Evolutionary conservation across 2,113 vertebrate genomes (phyloP).

Genomic region (Dasyurus viverrinus): DNA sequence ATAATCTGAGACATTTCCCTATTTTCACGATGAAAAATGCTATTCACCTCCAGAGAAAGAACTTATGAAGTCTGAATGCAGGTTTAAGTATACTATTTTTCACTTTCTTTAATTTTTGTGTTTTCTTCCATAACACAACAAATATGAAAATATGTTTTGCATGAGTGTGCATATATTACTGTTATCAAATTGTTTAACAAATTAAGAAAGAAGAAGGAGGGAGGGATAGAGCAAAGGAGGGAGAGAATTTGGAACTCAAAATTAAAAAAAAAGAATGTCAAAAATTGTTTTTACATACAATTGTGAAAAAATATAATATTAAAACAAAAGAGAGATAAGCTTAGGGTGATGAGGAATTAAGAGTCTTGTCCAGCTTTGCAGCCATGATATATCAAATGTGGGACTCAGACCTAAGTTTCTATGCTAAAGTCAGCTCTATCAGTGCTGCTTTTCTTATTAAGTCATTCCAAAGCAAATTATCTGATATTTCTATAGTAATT

Average conservation of each 20-base stretch:
- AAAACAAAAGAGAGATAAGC: neutral
- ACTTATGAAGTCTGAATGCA: neutral
- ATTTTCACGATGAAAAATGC: neutral
- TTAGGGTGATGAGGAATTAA: neutral
- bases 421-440: neutral
- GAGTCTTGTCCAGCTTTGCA: neutral
- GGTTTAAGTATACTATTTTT: neutral
- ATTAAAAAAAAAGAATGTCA: neutral
- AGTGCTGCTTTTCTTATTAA: neutral
- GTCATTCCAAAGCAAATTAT: neutral
- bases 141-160: neutral
- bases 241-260: neutral
- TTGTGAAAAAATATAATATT: neutral
- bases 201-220: neutral
- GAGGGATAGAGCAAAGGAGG: neutral
- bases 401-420: neutral
- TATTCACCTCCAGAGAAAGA: neutral
- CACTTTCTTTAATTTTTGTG: neutral
- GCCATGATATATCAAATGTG: neutral
- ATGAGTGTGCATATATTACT: neutral
- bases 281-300: neutral
- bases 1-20: neutral
- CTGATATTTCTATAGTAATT: neutral
- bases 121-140: neutral
- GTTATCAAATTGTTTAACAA: neutral